Base-by-base conservation (phyloP, 1,140 invertebrate genomes). In the Sarcophaga peregrina region DNA sequence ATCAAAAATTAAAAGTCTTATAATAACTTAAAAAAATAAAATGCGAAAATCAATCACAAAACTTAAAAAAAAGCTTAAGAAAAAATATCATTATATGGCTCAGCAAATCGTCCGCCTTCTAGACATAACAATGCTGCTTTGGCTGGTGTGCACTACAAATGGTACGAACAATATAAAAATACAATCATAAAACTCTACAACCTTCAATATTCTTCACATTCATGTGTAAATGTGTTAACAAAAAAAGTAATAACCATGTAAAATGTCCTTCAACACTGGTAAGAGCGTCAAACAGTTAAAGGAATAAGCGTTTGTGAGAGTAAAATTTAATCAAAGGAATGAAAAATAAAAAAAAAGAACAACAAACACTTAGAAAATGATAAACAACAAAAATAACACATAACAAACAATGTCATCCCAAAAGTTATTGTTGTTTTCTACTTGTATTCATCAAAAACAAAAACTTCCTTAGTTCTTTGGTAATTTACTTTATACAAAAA, bases 1-100 rank as follows among this genome's bases (percentile, higher is more conserved):
- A 78, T 83, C 47, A 81, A 86, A 89, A 89, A 85, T 58, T 83
- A 88, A 83, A 72, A 76, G 13, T n/a, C 20, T 8, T 68, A 68
- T 82, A 81, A 76, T 83, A 82, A 81, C 62, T 72, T 78, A 84
- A 82, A 75, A n/a, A 20, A 82, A 84, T 73, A 86, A 84, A 80
- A 83, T 84, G 87, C 83, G 84, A 83, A 37, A 84, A 85, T 25
- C 76, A 83, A 74, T 47, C 47, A 83, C n/a, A 83, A 81, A 75
- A 80, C 82, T 76, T 10, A 85, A 82, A 7, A 10, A 73, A 83
- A 45, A 37, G 54, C 73, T 10, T 37, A 37, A 73, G 15, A 48
- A 82, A 82, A 81, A 15, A 78, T 6, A 10, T 74, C 73, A 48
- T 52, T 17, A 3, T 45, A 78, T 78, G 75, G 75, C 47, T 78